These are phyloP conservation scores for Patagioenas fasciata DNA, from an alignment of 2,113 vertebrate species.

Conservation along the genomic window DNA sequence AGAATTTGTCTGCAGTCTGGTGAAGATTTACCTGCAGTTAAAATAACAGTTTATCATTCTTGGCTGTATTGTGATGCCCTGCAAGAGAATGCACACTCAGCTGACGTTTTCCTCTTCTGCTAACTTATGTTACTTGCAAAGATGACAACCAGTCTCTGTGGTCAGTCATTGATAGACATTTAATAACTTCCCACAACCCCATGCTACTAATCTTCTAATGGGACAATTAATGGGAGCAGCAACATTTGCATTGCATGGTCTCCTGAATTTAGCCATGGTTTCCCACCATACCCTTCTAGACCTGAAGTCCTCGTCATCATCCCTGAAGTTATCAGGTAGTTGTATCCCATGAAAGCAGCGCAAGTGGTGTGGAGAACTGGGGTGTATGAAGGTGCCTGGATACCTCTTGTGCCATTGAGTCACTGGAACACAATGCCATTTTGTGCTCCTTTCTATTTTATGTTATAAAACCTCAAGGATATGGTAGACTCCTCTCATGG, in stretches of 20 bases:
- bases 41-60: neutral
- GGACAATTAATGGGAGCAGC: neutral
- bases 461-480: neutral
- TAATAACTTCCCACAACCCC: neutral
- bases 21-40: neutral
- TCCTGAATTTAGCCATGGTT: neutral
- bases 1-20: neutral
- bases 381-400: neutral
- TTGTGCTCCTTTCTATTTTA: neutral
- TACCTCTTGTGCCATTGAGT: neutral
- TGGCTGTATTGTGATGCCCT: neutral
- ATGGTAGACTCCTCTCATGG: fast-evolving
- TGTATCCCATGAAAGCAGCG: neutral
- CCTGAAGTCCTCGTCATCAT: neutral
- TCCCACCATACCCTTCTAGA: neutral
- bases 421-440: neutral
- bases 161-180: neutral
- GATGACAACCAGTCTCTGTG: neutral
- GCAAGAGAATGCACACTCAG: neutral
- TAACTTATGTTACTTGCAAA: neutral
- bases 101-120: neutral
- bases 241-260: neutral
- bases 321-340: neutral
- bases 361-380: neutral
- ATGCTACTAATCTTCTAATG: neutral